These are phyloP conservation scores for Cebus imitator DNA, from an alignment of 2,113 vertebrate genomes.

Conservation along the genomic window DNA sequence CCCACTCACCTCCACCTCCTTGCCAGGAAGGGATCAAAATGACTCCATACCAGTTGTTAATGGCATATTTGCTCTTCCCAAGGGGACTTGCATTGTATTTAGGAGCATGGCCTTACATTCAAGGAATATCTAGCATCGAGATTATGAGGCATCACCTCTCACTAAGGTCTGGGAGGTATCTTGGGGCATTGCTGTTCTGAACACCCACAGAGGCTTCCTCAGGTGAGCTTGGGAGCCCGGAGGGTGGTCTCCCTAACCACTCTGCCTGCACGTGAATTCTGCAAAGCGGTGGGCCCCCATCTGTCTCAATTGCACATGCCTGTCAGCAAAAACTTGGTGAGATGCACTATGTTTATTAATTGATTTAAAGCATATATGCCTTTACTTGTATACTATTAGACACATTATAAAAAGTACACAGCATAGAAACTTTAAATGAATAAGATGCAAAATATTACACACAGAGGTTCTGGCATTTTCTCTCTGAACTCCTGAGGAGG, in stretches of 20 bases:
- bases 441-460: background rate
- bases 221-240: background rate
- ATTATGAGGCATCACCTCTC: background rate
- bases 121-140: background rate
- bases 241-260: background rate
- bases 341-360: background rate
- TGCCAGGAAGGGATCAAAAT: background rate
- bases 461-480: background rate
- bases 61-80: background rate
- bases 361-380: background rate
- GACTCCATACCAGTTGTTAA: background rate
- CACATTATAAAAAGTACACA: background rate
- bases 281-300: background rate
- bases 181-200: background rate
- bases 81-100: background rate
- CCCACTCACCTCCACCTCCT: background rate
- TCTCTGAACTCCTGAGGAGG: background rate
- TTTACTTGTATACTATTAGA: background rate
- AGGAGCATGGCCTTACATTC: background rate
- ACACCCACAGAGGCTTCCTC: background rate
- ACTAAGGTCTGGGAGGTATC: background rate
- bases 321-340: background rate
- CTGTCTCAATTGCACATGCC: background rate
- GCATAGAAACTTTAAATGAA: background rate
- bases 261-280: fast-evolving